Evolutionary conservation across 2,888 invertebrate genomes (phyloP).

Genomic region (Tanytarsus gracilentus): DNA sequence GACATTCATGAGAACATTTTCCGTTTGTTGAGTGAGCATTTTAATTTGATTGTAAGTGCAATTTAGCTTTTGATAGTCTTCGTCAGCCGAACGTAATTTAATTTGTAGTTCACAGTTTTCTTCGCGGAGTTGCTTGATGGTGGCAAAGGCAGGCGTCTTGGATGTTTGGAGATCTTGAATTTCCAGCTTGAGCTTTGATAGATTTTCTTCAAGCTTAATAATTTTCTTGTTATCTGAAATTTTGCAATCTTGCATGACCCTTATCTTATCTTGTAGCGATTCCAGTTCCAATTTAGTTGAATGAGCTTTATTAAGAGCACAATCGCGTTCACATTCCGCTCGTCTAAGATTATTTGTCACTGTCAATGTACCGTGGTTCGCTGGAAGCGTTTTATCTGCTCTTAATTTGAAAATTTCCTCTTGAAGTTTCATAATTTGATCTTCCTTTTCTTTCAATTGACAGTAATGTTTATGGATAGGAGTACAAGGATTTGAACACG

Average conservation of each 20-base stretch:
- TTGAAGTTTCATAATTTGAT: not conserved
- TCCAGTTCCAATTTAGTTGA: constrained; percentile 53
- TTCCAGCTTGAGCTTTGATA: constrained; percentile 6
- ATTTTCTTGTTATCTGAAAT: constrained; percentile 9
- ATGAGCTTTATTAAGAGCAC: constrained; percentile 47
- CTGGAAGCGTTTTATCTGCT: not conserved
- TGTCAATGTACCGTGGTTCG: not conserved
- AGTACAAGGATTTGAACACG: not conserved
- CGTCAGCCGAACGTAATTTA: not conserved
- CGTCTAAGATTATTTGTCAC: constrained; percentile 34
- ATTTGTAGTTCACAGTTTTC: constrained; percentile 25
- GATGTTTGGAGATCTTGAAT: constrained; percentile 9
- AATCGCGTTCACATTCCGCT: constrained; percentile 47
- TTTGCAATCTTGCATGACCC: not conserved
- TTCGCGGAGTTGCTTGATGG: constrained; percentile 18
- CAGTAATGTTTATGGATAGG: not conserved
- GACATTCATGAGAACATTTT: constrained; percentile 15
- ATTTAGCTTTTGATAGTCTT: constrained; percentile 23
- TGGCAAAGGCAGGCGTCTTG: constrained; percentile 11
- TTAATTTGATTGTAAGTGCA: constrained; percentile 18
- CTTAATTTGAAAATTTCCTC: not conserved
- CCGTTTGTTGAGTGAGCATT: constrained; percentile 19
- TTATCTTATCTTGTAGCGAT: constrained; percentile 48
- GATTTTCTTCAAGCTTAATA: constrained; percentile 10
- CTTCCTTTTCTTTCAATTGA: constrained; percentile 23